Percentiles rank a stretch among this genome's conserved stretches.
Evolutionary conservation across 53 echinoderm and acorn worm genomes (phyloP).

Genomic region (Zoroaster sp.): DNA sequence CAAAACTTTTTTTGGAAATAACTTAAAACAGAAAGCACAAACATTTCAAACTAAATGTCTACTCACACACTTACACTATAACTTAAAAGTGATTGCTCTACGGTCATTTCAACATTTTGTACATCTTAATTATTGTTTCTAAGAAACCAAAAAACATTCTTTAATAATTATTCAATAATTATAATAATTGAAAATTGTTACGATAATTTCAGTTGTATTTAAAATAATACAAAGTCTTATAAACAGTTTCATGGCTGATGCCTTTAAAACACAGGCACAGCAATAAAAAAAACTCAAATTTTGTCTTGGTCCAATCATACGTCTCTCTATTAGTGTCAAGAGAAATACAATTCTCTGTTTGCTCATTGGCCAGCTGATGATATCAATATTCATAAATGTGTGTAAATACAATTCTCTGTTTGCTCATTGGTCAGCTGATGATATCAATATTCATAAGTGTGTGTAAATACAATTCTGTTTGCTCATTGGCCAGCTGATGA

Average conservation of each 20-base stretch:
- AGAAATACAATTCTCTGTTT: neutral
- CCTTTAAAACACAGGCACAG: neutral
- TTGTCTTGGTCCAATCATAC: constrained; percentile 17
- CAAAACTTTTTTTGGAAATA: neutral
- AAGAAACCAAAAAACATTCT: constrained; percentile 8
- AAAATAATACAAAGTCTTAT: neutral
- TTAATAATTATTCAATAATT: constrained; percentile 13
- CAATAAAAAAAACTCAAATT: neutral
- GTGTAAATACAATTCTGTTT: too few species aligned
- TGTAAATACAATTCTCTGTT: neutral
- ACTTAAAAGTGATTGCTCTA: constrained; percentile 35
- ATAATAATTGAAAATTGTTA: neutral
- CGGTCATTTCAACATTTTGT: constrained; percentile 1
- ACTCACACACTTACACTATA: constrained; percentile 55
- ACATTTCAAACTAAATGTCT: neutral
- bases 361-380: neutral
- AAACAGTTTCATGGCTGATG: neutral
- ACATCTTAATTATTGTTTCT: constrained; percentile 31
- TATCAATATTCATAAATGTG: constrained; percentile 11
- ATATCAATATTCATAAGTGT: constrained; percentile 4
- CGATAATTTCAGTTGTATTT: constrained; percentile 50
- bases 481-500: neutral
- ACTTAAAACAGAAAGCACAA: constrained; percentile 27
- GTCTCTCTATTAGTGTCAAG: neutral
- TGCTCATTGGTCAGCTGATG: constrained; percentile 4